Evolutionary conservation across 2,888 invertebrate species (phyloP), one percentile per base, ranked within the genome.

Genomic region (Brachyptera risi): DNA sequence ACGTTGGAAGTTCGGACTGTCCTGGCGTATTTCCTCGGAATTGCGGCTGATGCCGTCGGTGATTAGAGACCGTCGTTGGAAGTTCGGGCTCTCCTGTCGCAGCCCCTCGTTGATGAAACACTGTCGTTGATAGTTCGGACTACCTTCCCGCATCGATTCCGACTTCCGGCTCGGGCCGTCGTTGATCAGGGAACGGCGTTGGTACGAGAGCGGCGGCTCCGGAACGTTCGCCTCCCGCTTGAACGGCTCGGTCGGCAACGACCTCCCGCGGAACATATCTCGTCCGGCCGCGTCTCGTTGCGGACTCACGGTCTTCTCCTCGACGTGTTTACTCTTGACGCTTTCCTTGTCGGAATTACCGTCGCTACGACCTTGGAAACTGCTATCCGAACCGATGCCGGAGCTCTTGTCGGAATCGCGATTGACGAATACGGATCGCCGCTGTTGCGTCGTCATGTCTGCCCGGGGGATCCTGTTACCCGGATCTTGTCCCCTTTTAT

Each of bases 301-400:
- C n/a, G n/a, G n/a, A n/a, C n/a, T n/a, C n/a, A n/a, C n/a, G n/a
- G n/a, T n/a, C n/a, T n/a, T n/a, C n/a, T n/a, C n/a, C n/a, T n/a
- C n/a, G n/a, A n/a, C n/a, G n/a, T n/a, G n/a, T n/a, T n/a, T n/a
- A n/a, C n/a, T n/a, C n/a, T n/a, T n/a, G n/a, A n/a, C n/a, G n/a
- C n/a, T n/a, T n/a, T n/a, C n/a, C n/a, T n/a, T n/a, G n/a, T n/a
- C n/a, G n/a, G n/a, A n/a, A n/a, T n/a, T n/a, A n/a, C n/a, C n/a
- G n/a, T n/a, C n/a, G n/a, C n/a, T n/a, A n/a, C n/a, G n/a, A n/a
- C n/a, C 44, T 2, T 26, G 51, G 31, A 26, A 31, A 37, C 54
- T 54, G 13, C 54, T 38, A n/a, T 54, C 54, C 15, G 54, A 54
- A 15, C 54, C 54, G 19, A 54, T 37, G 19, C 54, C 54, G 3